These are phyloP conservation scores for Rhagophthalmus giganteus DNA, from an alignment of 2,888 invertebrate species.

Conservation along the genomic window DNA sequence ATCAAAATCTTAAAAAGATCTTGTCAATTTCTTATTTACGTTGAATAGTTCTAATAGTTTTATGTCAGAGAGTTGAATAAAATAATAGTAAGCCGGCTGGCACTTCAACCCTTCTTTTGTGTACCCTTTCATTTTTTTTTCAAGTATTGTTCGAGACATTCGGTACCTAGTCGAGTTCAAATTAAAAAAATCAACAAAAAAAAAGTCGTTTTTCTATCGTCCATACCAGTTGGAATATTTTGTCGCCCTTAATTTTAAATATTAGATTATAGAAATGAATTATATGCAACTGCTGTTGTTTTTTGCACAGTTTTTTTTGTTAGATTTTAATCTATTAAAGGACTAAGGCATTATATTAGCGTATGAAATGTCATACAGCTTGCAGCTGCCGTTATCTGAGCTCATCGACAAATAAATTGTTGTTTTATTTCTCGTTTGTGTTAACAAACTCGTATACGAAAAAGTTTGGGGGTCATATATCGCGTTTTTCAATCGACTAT, in stretches of 20 bases:
- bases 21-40: too few species aligned
- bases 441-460: constrained; percentile 8
- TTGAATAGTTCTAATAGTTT: too few species aligned
- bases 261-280: constrained; percentile 37
- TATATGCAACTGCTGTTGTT: constrained; percentile 34
- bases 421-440: constrained; percentile 20
- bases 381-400: constrained; percentile 37
- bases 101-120: constrained; percentile 13
- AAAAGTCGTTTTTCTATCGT: constrained; percentile 20
- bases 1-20: too few species aligned
- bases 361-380: constrained; percentile 34
- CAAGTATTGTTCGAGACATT: constrained; percentile 3
- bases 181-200: constrained; percentile 14
- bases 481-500: background rate
- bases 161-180: constrained; percentile 9
- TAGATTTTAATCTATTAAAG: constrained; percentile 34
- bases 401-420: constrained; percentile 35
- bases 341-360: constrained; percentile 19
- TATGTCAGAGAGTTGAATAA: too few species aligned
- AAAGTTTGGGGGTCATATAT: background rate
- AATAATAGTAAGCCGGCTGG: constrained; percentile 19
- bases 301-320: constrained; percentile 33
- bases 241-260: constrained; percentile 33
- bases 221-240: constrained; percentile 21
- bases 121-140: constrained; percentile 8